Evolutionary conservation across 2,797 vertebrate genomes (phyloP), one percentile per base, ranked within the genome.

Genomic region (Alosa sapidissima): DNA sequence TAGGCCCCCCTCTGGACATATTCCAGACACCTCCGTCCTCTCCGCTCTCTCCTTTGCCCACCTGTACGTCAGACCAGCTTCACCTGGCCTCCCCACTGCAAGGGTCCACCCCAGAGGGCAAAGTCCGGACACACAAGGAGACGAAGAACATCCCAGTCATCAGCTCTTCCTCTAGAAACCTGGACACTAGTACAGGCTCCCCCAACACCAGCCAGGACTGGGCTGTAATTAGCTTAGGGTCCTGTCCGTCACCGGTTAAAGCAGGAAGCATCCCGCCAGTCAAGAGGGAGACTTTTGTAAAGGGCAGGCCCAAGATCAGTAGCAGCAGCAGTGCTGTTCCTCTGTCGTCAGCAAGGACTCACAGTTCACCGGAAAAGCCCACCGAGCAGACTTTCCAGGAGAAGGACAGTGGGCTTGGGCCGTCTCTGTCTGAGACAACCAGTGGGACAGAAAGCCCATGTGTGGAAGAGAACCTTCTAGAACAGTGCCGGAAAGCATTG

Each of bases 11-110:
- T 60, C 55, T 84, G 16, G 95, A 95, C 8, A 87, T 85, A n/a
- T 94, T 93, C 90, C 94, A 95, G 89, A 94, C 94, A n/a, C 93
- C 95, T 81, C 94, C 94, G 83, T 82, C 91, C 24, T 93, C 94
- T 21, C 95, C 94, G 10, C 86, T 90, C 55, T 87, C 83, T 16
- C 90, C 91, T 52, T 83, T 81, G 4, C 87, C 91, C 6, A 49
- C 33, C 47, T 85, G 81, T 7, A 19, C 16, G 5, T 21, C 72
- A 41, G 41, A 36, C 36, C 72, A 7, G 16, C 16, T 78, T 78
- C 60, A 65, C 8, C 1, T 47, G 16, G 72, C 28, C 14, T 45
- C 36, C 19, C 72, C 72, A n/a, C 68, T 41, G 14, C 41, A 65
- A 6, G 81, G 51, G 24, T 33, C 60, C 4, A 21, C 75, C 9